These are phyloP conservation scores for Rhodinocichla rosea DNA, from an alignment of 2,113 vertebrate species.

Conservation along the genomic window DNA sequence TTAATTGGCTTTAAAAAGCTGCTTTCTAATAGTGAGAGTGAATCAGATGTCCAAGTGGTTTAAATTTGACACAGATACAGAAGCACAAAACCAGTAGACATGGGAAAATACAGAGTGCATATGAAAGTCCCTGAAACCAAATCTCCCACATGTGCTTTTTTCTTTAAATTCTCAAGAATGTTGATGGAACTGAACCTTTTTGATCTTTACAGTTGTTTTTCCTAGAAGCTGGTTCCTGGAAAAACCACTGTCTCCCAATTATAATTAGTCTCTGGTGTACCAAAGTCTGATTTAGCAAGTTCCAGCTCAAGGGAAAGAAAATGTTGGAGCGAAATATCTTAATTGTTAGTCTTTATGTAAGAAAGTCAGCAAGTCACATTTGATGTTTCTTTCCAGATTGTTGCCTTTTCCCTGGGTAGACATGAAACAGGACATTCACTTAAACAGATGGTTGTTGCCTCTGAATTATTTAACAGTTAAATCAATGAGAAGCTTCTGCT, in stretches of 20 bases:
- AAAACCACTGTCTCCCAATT: neutral
- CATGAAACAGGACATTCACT: slow-evolving; percentile 20
- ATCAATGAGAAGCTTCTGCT: slow-evolving; percentile 10
- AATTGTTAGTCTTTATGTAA: neutral
- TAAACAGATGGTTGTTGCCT: slow-evolving; percentile 15
- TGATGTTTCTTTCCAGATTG: neutral
- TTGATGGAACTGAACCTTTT: neutral
- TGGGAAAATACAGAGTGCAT: neutral
- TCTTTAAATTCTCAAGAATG: neutral
- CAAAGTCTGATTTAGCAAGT: neutral
- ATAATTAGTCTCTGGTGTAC: neutral
- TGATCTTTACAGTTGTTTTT: neutral
- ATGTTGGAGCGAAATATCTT: neutral
- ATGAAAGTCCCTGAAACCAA: neutral
- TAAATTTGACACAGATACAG: neutral
- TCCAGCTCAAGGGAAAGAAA: neutral
- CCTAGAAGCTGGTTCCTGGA: neutral
- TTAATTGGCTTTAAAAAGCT: neutral
- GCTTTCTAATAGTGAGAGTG: neutral
- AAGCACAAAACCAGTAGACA: neutral
- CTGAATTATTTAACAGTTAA: slow-evolving; percentile 35
- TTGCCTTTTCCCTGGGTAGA: neutral
- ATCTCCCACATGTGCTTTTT: neutral
- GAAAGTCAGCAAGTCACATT: neutral
- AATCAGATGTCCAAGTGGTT: neutral